Base-by-base conservation (phyloP, 2,888 invertebrate genomes). In the Thymelicus sylvestris region DNA sequence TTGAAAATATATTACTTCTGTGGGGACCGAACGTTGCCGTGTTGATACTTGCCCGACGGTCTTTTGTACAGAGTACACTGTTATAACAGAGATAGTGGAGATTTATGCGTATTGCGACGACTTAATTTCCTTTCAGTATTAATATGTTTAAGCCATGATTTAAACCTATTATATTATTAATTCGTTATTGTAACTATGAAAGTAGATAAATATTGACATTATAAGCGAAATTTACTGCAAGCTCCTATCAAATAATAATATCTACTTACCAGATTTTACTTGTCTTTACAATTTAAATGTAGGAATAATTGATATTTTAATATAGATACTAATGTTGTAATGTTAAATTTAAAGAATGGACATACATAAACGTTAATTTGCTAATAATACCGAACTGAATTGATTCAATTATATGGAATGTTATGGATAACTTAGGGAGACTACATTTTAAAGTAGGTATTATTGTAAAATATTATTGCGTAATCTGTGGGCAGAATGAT, bases 1-100 rank as follows among this genome's bases (percentile, higher is more conserved):
- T 93, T 91, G 91, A 91, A 92, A 90, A 92, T 91, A 90, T 91
- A 92, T 92, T 88, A 90, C 88, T 83, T 82, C 78, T 80, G 84
- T 82, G 83, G 87, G 87, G 89, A 83, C 74, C 78, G 76, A 77
- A 76, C 78, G 79, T 75, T 76, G 77, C 78, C 78, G 80, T 80
- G 81, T 80, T 85, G 85, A 86, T 89, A 85, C 84, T 83, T 81
- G 80, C 78, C 75, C 81, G 80, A 76, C 75, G 76, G 80, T 78
- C 82, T 83, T 84, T 86, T 87, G 84, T 86, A 85, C 84, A 85
- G 87, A 84, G 83, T 79, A 84, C 78, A 73, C 89, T 91, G 89
- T 82, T 84, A 90, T 85, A 90, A 91, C 89, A 91, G 83, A 88
- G 90, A 92, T 91, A 89, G 86, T 83, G 64, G 50, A 74, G 76